Conservation (phyloP, 2,888 invertebrate species). For the Automeris io region DNA sequence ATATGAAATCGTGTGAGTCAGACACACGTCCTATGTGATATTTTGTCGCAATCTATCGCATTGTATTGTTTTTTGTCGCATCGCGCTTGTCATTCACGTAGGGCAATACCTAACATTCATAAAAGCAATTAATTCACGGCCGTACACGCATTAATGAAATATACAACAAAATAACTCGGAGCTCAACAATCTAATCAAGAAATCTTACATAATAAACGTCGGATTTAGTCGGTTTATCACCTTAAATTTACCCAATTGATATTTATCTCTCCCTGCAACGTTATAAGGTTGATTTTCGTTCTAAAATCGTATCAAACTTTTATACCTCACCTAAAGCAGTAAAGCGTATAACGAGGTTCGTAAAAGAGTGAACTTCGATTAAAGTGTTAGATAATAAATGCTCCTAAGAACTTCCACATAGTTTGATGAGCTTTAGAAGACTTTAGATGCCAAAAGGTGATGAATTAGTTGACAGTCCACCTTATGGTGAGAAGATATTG, state of each 20-base stretch:
- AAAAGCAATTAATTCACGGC: conserved; percentile 15
- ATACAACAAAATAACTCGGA: conserved; percentile 26
- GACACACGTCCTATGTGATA: too few species aligned
- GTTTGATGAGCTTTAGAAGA: conserved; percentile 16
- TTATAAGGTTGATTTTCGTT: conserved; percentile 16
- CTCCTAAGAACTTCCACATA: conserved; percentile 25
- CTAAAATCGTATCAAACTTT: conserved; percentile 18
- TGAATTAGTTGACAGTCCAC: background rate
- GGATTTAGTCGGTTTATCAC: conserved; percentile 24
- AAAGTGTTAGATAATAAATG: conserved; percentile 39
- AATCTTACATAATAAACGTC: conserved; percentile 30
- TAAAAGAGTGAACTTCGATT: conserved; percentile 39
- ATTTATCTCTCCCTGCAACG: conserved; percentile 10
- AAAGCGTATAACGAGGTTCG: conserved; percentile 35
- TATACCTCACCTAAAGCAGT: conserved; percentile 31
- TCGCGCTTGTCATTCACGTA: too few species aligned
- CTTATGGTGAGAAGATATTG: too few species aligned
- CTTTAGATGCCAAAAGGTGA: conserved; percentile 5
- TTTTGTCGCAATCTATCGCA: too few species aligned
- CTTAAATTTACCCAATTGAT: conserved; percentile 9
- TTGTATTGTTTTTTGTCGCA: too few species aligned
- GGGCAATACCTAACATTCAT: conserved; percentile 6
- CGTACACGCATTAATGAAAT: conserved; percentile 27
- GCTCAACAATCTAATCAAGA: conserved; percentile 32
- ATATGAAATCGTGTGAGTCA: too few species aligned